Percentiles rank a stretch among this genome's conserved stretches.
Evolutionary conservation across 2,888 invertebrate genomes (phyloP).

Genomic region (Phortica magna): DNA sequence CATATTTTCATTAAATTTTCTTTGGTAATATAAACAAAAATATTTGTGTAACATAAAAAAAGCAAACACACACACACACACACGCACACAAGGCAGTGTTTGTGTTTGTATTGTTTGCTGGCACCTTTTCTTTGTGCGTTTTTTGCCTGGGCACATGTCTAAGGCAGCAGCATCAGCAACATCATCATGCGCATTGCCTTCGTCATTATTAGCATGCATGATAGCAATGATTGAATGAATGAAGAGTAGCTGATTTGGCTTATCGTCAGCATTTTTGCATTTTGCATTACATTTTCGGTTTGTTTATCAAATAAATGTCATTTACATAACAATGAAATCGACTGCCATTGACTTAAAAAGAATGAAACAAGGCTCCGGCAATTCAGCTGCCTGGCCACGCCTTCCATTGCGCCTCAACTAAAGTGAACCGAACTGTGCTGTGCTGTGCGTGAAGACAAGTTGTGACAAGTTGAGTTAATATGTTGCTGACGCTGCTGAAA

Average conservation of each 20-base stretch:
- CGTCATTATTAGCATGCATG: too few species aligned
- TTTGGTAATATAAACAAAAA: neutral
- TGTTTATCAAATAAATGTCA: constrained; percentile 24
- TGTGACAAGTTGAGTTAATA: too few species aligned
- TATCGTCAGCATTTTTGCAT: neutral
- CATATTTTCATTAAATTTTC: constrained; percentile 6
- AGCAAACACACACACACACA: neutral
- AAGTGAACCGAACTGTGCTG: constrained; percentile 8
- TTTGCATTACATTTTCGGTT: constrained; percentile 6
- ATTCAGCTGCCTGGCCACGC: neutral
- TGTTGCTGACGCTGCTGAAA: too few species aligned
- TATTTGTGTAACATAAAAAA: neutral
- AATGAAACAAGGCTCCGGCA: too few species aligned
- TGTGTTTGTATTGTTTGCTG: too few species aligned
- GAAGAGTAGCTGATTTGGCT: neutral
- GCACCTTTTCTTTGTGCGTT: too few species aligned
- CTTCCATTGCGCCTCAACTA: neutral
- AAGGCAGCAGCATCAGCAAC: too few species aligned
- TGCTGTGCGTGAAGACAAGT: neutral
- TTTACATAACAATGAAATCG: constrained; percentile 15
- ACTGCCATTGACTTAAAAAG: neutral
- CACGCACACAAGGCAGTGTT: too few species aligned
- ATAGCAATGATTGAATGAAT: too few species aligned
- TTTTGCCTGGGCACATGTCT: too few species aligned
- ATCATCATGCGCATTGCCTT: too few species aligned